Evolutionary conservation across 2,888 invertebrate species (phyloP), one percentile per base, ranked within the genome.

Genomic region (Pterostichus niger): DNA sequence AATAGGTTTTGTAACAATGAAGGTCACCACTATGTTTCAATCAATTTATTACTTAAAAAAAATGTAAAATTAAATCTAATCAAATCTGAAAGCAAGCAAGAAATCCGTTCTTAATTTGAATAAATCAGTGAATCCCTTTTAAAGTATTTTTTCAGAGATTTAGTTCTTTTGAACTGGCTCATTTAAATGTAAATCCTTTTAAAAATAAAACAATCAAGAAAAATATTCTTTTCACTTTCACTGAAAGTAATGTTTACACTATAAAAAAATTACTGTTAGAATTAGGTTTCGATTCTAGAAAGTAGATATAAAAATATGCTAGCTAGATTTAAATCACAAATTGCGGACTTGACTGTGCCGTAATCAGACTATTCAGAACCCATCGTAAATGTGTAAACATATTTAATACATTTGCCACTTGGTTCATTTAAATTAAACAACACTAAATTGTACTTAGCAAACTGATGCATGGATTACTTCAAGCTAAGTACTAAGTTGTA

Each of bases 121-220:
- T 64, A 35, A 33, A 64, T 64, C 64, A 31, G 10, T 59, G 59
- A 59, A 31, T 59, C 24, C 35, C 13, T 49, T 13, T 49, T 49
- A n/a, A 6, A 49, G 49, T 13, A 49, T 49, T n/a, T 49, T 49
- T 49, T 49, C n/a, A 49, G 49, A 24, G 24, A 24, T 24, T 24
- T 24, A 24, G 24, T 24, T 24, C 2, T 24, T 24, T 24, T 24
- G 24, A 24, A 24, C 2, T 31, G 6, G 4, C 2, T 11, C 33
- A 64, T 31, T 59, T 24, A 59, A 59, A 59, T 64, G 64, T 64
- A 64, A 64, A 64, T 64, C 33, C 64, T 33, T 33, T 64, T 64
- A 33, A 64, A 64, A 64, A 35, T 31, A 64, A 64, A 64, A 64
- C 64, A 13, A 33, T 13, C 5, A 1, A 2, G 64, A 35, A 64